Conservation (phyloP, 2,888 invertebrate genomes). For the Xestoiulus laeticollis region DNA sequence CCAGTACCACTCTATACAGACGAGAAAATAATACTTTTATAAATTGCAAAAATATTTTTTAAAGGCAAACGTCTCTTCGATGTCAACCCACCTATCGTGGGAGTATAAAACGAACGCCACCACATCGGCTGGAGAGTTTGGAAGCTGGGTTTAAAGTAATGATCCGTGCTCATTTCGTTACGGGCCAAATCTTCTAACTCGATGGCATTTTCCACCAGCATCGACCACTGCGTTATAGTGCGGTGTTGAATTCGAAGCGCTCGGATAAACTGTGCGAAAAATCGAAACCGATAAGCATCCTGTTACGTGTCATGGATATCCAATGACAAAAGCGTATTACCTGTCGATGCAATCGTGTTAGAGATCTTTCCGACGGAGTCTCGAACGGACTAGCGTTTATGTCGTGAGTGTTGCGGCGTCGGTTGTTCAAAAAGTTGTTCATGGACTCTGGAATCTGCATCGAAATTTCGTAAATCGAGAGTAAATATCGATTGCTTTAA, state of each 20-base stretch:
- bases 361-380: constrained; percentile 79
- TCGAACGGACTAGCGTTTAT: constrained; percentile 53
- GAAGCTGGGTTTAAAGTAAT: constrained; percentile 76
- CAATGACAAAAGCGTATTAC: constrained; percentile 65
- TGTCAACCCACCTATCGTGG: constrained; percentile 62
- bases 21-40: neutral
- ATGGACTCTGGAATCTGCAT: constrained; percentile 1
- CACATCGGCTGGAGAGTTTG: constrained; percentile 69
- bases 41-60: neutral
- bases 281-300: constrained; percentile 9
- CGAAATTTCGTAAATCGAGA: neutral
- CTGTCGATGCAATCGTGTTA: constrained; percentile 90
- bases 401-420: constrained; percentile 18
- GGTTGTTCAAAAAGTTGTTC: constrained; percentile 39
- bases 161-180: constrained; percentile 74
- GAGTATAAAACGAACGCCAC: constrained; percentile 61
- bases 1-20: constrained; percentile 91
- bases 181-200: constrained; percentile 87
- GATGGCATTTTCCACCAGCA: constrained; percentile 76
- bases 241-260: constrained; percentile 90
- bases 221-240: constrained; percentile 93
- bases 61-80: neutral
- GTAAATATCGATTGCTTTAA: neutral
- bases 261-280: constrained; percentile 57
- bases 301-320: neutral